A percentile compares a stretch with the other conserved stretches of the same genome.
Evolutionary conservation across 1,140 invertebrate genomes (phyloP).

Genomic region (Rhopalosiphum maidis): DNA sequence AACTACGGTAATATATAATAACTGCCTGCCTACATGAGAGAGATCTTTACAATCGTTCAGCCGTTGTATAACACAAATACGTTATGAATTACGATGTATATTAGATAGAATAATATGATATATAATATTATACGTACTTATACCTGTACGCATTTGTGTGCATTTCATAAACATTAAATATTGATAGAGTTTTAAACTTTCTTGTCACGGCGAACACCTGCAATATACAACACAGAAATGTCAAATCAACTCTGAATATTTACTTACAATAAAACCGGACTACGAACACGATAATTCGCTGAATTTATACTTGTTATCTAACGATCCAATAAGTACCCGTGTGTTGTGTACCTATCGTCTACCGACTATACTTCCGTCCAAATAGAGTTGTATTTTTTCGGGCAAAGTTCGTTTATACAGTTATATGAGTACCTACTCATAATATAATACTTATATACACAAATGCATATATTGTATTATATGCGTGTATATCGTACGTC

Average conservation of each 20-base stretch:
- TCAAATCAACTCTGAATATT: constrained; percentile 11
- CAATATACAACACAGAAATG: neutral
- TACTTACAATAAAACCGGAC: constrained; percentile 22
- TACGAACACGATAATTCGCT: neutral
- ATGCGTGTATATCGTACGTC: neutral
- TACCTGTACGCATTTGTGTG: neutral
- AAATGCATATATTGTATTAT: neutral
- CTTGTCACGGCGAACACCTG: neutral
- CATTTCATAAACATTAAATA: constrained; percentile 13
- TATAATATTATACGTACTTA: neutral
- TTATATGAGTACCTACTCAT: neutral
- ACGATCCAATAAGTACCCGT: neutral
- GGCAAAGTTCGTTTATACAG: neutral
- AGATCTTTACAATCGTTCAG: neutral
- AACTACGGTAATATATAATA: neutral
- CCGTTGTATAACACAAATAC: neutral
- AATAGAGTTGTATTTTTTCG: neutral
- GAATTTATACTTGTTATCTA: neutral
- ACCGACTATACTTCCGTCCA: neutral
- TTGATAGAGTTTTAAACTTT: neutral
- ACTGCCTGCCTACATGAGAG: neutral
- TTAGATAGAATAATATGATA: neutral
- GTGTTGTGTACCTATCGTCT: neutral
- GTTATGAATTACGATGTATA: neutral
- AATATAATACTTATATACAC: neutral